Percentiles rank a stretch among this genome's conserved stretches.
Conservation (phyloP, 2,113 vertebrate genomes). For the Clinocottus analis region DNA sequence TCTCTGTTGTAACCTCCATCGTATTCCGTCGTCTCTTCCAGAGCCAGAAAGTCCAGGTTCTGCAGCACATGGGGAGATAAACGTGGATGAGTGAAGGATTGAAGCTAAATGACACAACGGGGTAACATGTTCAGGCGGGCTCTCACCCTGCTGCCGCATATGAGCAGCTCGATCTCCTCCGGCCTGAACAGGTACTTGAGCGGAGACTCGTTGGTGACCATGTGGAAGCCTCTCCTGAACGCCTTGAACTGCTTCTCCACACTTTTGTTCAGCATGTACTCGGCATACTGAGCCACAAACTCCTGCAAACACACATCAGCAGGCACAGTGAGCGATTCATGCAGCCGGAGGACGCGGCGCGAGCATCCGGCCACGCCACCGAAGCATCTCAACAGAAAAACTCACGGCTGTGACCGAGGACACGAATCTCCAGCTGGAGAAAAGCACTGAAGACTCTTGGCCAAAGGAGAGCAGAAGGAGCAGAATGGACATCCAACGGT, state of each 20-base stretch:
- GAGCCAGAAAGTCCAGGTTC: constrained; percentile 98
- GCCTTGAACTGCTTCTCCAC: constrained; percentile 99
- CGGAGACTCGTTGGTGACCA: constrained; percentile 99
- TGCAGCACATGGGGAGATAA: constrained; percentile 61
- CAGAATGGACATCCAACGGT: no score
- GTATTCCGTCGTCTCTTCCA: constrained; percentile 98
- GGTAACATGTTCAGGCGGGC: neutral
- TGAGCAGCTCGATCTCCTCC: constrained; percentile 98
- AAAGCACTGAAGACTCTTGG: no score
- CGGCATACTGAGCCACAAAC: constrained; percentile 96
- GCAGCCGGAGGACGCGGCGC: no score
- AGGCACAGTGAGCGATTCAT: neutral
- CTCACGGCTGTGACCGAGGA: no score
- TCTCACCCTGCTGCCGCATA: constrained; percentile 95
- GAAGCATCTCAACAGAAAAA: no score
- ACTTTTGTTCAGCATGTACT: constrained; percentile 98
- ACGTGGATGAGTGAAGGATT: neutral
- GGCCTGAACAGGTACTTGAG: constrained; percentile 98
- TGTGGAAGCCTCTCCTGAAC: constrained; percentile 99
- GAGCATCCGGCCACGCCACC: no score
- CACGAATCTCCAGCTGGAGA: no score
- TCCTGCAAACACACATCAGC: constrained; percentile 84
- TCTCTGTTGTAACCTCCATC: constrained; percentile 97
- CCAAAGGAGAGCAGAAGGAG: no score
- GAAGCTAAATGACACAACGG: neutral